A percentile compares a stretch with the other conserved stretches of the same genome.
phyloP scores from a whole-genome alignment of 2,797 vertebrate species.

The Psittacula echo region DNA sequence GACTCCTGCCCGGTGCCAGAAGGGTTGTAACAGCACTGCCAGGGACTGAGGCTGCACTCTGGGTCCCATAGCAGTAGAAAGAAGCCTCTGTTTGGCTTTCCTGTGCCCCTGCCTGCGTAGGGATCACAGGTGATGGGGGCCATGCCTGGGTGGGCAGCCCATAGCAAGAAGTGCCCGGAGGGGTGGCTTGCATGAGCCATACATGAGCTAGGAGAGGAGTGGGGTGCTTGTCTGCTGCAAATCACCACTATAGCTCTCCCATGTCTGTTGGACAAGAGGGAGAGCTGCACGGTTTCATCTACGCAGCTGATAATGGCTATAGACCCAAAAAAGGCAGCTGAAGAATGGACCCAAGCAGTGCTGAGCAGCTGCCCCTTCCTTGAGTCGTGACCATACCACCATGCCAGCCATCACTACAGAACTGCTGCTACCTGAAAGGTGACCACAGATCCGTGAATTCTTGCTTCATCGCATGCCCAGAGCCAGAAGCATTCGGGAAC shows the following conservation, averaged over 20 bases:
- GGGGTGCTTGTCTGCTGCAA: neutral
- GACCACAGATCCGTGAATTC: neutral
- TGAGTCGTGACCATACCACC: fast-evolving
- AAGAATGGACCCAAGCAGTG: fast-evolving
- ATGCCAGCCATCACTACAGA: neutral
- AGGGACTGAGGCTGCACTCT: fast-evolving
- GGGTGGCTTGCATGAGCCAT: neutral
- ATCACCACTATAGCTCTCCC: neutral
- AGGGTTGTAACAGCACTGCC: neutral
- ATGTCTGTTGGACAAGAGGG: neutral
- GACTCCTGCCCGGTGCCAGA: fast-evolving
- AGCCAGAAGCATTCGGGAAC: neutral
- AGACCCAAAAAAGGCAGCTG: neutral
- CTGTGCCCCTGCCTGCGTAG: neutral
- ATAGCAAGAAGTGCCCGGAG: neutral
- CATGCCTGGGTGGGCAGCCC: neutral
- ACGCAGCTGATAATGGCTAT: fast-evolving
- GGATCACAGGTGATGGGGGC: neutral
- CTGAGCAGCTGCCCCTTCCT: neutral
- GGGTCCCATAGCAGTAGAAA: neutral
- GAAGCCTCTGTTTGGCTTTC: neutral
- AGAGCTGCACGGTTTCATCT: neutral
- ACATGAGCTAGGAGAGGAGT: fast-evolving
- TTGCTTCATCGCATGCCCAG: neutral
- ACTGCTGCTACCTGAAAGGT: neutral